phyloP scores from a whole-genome alignment of 2,113 vertebrate genomes.

The Ondatra zibethicus region DNA sequence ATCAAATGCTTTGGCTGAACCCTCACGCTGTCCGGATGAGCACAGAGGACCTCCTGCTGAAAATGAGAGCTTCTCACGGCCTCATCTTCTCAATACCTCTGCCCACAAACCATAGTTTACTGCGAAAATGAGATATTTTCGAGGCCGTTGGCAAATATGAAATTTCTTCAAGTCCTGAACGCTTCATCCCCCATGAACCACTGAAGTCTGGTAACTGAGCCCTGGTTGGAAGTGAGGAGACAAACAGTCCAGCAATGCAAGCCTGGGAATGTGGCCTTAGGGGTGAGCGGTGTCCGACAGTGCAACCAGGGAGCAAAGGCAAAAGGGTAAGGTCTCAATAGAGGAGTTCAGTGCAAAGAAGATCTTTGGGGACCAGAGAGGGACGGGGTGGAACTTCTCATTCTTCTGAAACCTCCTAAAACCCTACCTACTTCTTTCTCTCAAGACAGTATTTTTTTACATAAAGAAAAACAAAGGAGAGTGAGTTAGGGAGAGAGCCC shows the following conservation, averaged over 20 bases:
- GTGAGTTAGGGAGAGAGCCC: neutral
- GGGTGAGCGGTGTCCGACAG: neutral
- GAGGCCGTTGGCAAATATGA: neutral
- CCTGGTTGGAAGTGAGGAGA: neutral
- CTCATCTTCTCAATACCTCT: neutral
- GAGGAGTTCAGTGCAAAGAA: neutral
- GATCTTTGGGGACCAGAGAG: neutral
- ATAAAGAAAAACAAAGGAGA: neutral
- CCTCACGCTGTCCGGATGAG: neutral
- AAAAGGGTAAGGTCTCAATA: neutral
- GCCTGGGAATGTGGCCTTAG: neutral
- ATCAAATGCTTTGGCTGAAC: neutral
- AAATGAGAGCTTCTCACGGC: neutral
- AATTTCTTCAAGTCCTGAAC: neutral
- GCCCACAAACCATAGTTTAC: neutral
- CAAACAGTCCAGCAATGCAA: neutral
- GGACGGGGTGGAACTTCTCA: neutral
- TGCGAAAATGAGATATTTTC: neutral
- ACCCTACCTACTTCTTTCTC: neutral
- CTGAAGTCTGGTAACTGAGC: neutral
- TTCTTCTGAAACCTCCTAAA: neutral
- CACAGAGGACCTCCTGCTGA: neutral
- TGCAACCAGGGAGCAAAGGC: neutral
- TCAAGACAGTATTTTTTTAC: neutral
- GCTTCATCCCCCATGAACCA: neutral